Evolutionary conservation across 2,797 vertebrate genomes (phyloP), one percentile per base, ranked within the genome.

Genomic region (Eospalax fontanierii): DNA sequence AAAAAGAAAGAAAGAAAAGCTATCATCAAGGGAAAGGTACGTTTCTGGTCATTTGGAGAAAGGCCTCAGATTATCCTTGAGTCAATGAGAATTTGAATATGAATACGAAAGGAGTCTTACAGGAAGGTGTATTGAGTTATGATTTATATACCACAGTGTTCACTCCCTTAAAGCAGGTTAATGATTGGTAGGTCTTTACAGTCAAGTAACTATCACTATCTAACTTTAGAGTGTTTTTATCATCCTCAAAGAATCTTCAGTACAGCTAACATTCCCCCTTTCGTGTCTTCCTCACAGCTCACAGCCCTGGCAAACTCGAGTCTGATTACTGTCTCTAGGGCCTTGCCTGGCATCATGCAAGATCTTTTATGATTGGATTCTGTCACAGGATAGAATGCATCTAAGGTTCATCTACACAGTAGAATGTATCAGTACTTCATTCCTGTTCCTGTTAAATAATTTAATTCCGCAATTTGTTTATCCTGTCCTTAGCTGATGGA

Each of bases 181-280:
- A 2, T 8, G 30, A 61, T 80, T 57, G 82, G 10, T 10, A 65
- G 59, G 43, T 26, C 11, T 76, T 26, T 46, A 65, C n/a, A 46
- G 38, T 30, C 40, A 26, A n/a, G 30, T 16, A 63, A 26, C 30
- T 43, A 50, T 95, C 19, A 61, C 70, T 30, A 14, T 82, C 40
- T 88, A 87, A 91, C 68, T 95, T 90, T 86, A 78, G 74, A 81
- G 86, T 18, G 22, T 70, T 89, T 90, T 61, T 61, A 50, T 54
- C 15, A 83, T 78, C 35, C 59, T 19, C 22, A 61, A 28, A 83
- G 57, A 89, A 93, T 73, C n/a, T 18, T 15, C n/a, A 57, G 50
- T 68, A n/a, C 24, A 28, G 38, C 79, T 91, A 63, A 33, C n/a
- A 73, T 66, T 82, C 70, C 59, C 9, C 50, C n/a, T 5, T 35